A percentile compares a stretch with the other conserved stretches of the same genome.
phyloP scores from a whole-genome alignment of 2,797 vertebrate genomes.

The Anniella stebbinsi region DNA sequence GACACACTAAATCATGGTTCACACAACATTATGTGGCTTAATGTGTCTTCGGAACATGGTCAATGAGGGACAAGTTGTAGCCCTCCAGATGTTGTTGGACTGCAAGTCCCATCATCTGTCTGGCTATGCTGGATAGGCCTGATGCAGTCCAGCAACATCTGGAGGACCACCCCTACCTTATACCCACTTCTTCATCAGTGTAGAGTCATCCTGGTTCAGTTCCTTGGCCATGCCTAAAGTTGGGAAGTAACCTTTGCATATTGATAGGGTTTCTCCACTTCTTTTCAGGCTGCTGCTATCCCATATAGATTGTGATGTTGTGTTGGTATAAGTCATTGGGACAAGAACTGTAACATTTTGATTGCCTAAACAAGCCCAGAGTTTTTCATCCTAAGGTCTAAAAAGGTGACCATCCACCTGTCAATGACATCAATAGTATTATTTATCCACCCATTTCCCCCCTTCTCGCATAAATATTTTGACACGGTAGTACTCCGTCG shows the following conservation, averaged over 20 bases:
- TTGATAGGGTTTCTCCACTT: not conserved
- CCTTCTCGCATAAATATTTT: conserved; percentile 64
- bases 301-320: not conserved
- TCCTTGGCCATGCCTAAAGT: not conserved
- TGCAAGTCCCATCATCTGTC: too few species aligned
- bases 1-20: too few species aligned
- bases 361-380: not conserved
- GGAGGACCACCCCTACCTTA: too few species aligned
- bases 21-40: too few species aligned
- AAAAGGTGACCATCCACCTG: not conserved
- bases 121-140: too few species aligned
- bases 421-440: not conserved
- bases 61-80: not conserved
- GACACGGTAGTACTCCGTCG: conserved; percentile 55
- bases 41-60: too few species aligned
- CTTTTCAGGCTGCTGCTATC: not conserved
- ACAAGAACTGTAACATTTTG: not conserved
- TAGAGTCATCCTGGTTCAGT: too few species aligned
- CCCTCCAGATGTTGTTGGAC: not conserved
- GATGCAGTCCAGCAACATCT: too few species aligned
- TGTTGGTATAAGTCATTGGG: not conserved
- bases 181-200: too few species aligned
- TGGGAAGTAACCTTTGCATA: not conserved
- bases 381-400: not conserved
- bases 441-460: not conserved